Conservation (phyloP, 2,113 vertebrate species). For the Setophaga petechia region DNA sequence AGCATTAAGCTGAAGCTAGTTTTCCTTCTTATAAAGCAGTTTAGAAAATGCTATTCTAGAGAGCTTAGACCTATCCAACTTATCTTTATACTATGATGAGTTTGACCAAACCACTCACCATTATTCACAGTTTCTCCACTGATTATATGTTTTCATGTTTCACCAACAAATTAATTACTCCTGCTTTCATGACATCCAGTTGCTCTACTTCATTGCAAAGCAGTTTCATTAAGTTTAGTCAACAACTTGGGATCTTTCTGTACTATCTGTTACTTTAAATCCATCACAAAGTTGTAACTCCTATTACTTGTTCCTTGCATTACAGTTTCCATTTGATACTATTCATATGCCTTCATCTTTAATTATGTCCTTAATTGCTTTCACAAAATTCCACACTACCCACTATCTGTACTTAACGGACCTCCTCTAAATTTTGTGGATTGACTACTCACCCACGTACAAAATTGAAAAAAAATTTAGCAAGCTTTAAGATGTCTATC, state of each 20-base stretch:
- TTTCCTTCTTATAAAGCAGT: neutral
- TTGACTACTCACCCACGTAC: neutral
- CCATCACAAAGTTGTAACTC: neutral
- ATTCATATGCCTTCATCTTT: neutral
- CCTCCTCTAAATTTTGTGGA: neutral
- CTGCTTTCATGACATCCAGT: neutral
- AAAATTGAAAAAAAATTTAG: neutral
- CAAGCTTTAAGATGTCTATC: neutral
- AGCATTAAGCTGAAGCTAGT: neutral
- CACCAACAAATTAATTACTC: neutral
- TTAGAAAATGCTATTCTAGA: neutral
- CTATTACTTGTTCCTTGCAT: neutral
- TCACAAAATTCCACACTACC: neutral
- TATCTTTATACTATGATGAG: neutral
- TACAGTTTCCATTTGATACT: neutral
- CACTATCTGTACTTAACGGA: neutral
- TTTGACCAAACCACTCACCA: neutral
- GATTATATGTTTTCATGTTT: neutral
- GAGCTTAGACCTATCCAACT: neutral
- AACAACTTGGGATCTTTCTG: neutral
- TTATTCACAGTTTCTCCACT: neutral
- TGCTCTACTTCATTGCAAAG: neutral
- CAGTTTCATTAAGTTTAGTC: neutral
- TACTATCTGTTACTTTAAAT: neutral
- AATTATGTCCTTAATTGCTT: neutral